A percentile compares a stretch with the other conserved stretches of the same genome.
Evolutionary conservation across 53 echinoderm and acorn worm species (phyloP).

Genomic region (Luidia sarsii): DNA sequence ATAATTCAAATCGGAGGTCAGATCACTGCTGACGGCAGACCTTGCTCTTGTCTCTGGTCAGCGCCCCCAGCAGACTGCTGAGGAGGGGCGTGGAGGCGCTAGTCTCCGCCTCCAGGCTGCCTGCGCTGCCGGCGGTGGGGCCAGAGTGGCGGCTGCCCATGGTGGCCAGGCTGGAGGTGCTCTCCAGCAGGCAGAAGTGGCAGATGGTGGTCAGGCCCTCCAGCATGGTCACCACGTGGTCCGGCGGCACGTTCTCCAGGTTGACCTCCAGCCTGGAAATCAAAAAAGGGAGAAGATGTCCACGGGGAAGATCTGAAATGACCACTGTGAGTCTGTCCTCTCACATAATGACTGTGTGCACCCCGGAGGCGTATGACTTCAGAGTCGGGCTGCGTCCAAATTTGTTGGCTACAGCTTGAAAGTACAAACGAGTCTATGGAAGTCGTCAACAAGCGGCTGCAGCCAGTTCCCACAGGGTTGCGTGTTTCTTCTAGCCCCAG

Average conservation of each 20-base stretch:
- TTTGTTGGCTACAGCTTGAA: too few relatives aligned
- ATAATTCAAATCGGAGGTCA: too few relatives aligned
- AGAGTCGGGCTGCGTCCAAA: too few relatives aligned
- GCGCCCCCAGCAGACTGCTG: conserved; percentile 84
- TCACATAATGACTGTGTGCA: too few relatives aligned
- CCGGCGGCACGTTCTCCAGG: conserved; percentile 83
- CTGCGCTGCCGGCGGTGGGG: conserved; percentile 22
- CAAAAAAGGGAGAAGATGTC: too few relatives aligned
- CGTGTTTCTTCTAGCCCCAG: too few relatives aligned
- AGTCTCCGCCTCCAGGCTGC: conserved; percentile 60
- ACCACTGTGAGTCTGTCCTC: too few relatives aligned
- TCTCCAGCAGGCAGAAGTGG: conserved; percentile 97
- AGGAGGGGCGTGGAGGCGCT: conserved; percentile 67
- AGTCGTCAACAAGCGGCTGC: too few relatives aligned
- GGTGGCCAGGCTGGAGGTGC: conserved; percentile 84
- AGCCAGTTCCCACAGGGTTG: too few relatives aligned
- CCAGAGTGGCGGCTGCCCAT: conserved; percentile 84
- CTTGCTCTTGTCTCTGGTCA: conserved; percentile 94
- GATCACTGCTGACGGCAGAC: conserved; percentile 48
- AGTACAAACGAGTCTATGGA: too few relatives aligned
- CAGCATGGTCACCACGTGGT: conserved; percentile 94
- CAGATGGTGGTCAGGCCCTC: conserved; percentile 98
- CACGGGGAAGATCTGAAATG: too few relatives aligned
- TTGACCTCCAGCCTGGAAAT: conserved; percentile 51
- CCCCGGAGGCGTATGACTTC: too few relatives aligned